Base-by-base conservation (phyloP, 2,113 vertebrate species). In the Anas platyrhynchos region DNA sequence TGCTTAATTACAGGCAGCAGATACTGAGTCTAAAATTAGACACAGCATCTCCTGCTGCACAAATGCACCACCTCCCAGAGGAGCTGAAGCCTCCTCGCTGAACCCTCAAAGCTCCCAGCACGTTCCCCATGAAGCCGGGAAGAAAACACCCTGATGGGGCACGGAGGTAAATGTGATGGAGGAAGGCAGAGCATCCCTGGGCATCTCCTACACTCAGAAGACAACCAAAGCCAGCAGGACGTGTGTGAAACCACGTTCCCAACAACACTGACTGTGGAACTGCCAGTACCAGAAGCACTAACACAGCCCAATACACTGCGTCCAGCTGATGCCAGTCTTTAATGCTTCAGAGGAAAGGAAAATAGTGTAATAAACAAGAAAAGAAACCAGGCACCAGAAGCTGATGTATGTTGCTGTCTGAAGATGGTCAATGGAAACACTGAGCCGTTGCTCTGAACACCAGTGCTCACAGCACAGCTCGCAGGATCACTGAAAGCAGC, bases 71-170 rank as follows among this genome's bases (percentile, higher is more conserved):
- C 9, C 4, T n/a, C 15, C 27, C 52, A 25, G 13, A 31, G 21
- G 11, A 66, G 22, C 13, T 8, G 54, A 38, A 62, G 9, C 46
- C 55, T 48, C 44, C 34, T 34, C 34, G 22, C 13, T 8, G 54
- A 38, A 62, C 11, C 46, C 55, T 48, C 44, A 41, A 16, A 29
- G 15, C 8, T 61, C 18, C 67, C 15, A 31, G 16, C 20, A 17
- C 0, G 1, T 1, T 2, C 20, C 32, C 34, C 31, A 22, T 21
- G 34, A n/a, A 16, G 2, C n/a, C 11, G 25, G 50, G 18, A 29
- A 54, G 78, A 56, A 22, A 58, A 9, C 5, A 11, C 63, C 32
- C 41, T 11, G 55, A 10, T 11, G 32, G 16, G 0, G 12, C 15
- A 3, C 6, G 41, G 50, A 25, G 18, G 43, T 6, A 41, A 34